Conservation (phyloP, 2,113 vertebrate genomes). For the Vireo altiloquus region DNA sequence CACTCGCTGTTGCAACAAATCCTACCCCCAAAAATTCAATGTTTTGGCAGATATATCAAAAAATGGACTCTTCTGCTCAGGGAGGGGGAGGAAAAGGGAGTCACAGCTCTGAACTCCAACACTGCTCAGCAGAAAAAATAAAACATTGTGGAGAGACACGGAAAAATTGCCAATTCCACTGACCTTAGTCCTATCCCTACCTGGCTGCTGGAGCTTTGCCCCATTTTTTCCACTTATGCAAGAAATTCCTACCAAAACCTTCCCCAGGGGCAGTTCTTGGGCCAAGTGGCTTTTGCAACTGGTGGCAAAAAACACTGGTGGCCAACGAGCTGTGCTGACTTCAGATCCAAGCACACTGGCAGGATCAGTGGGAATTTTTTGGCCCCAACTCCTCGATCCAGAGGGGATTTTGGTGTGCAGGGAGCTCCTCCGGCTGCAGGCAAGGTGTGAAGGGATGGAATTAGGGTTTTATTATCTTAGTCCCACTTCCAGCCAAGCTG, state of each 20-base stretch:
- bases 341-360: background rate
- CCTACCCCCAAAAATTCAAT: background rate
- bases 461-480: background rate
- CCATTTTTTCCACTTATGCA: background rate
- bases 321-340: background rate
- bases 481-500: background rate
- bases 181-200: background rate
- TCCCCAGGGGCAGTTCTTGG: background rate
- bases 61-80: background rate
- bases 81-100: background rate
- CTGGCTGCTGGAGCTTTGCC: background rate
- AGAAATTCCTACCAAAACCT: background rate
- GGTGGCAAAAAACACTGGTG: background rate
- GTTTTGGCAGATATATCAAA: background rate
- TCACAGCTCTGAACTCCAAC: background rate
- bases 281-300: background rate
- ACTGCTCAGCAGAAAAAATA: background rate
- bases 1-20: background rate
- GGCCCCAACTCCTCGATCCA: background rate
- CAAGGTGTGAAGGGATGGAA: background rate
- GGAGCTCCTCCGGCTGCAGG: background rate
- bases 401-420: accelerated
- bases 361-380: background rate
- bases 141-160: background rate
- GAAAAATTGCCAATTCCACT: background rate